Conservation (phyloP, 2,888 invertebrate species). For the Macrophya annulata region DNA sequence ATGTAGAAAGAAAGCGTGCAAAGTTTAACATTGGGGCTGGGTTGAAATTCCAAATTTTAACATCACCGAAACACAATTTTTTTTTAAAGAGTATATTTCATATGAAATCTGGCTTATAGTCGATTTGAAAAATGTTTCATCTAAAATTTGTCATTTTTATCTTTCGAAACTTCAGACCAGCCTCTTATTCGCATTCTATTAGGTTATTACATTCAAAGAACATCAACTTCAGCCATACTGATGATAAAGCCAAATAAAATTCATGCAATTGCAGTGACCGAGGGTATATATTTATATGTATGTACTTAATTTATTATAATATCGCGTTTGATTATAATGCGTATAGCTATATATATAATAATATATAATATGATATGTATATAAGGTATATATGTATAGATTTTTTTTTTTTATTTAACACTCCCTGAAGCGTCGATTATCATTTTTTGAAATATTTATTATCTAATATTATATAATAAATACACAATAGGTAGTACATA, state of each 20-base stretch:
- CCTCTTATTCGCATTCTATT: too few species aligned
- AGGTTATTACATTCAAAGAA: background rate
- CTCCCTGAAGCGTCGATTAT: background rate
- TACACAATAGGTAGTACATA: background rate
- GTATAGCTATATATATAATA: background rate
- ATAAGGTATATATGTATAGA: background rate
- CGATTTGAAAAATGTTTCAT: too few species aligned
- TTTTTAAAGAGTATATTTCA: too few species aligned
- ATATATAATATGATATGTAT: background rate
- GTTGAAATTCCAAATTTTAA: too few species aligned
- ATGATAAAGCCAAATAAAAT: conserved; percentile 4
- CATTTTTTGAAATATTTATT: background rate
- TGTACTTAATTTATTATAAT: background rate
- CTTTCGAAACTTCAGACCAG: too few species aligned
- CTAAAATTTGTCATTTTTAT: too few species aligned
- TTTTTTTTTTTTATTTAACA: background rate
- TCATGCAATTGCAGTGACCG: background rate
- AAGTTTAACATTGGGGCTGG: too few species aligned
- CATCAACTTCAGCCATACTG: background rate
- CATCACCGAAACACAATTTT: too few species aligned
- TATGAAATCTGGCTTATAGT: too few species aligned
- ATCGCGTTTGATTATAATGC: background rate
- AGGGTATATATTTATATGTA: background rate
- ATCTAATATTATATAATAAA: background rate
- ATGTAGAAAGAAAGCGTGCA: too few species aligned